Conservation (phyloP, 2,888 invertebrate species). For the Microctonus aethiopoides region DNA sequence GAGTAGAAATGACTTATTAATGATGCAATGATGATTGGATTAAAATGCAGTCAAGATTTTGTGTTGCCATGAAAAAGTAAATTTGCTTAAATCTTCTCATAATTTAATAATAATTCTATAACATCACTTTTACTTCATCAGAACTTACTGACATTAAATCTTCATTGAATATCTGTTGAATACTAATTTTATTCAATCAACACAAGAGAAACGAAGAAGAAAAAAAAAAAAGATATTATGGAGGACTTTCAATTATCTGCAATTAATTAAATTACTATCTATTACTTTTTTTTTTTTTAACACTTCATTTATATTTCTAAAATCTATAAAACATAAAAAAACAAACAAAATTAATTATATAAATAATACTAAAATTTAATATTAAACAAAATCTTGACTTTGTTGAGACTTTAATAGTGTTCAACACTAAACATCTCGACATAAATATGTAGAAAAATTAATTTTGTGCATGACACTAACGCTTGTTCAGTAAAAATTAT, state of each 20-base stretch:
- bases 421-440: slow-evolving; percentile 26
- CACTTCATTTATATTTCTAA: neutral
- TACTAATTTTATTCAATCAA: neutral
- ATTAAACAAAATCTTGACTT: slow-evolving; percentile 42
- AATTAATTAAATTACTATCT: too few relatives aligned
- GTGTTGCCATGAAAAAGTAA: slow-evolving; percentile 13
- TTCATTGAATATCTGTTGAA: neutral
- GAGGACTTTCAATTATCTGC: neutral
- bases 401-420: neutral
- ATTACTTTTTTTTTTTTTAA: too few relatives aligned
- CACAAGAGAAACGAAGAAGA: neutral
- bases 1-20: slow-evolving; percentile 33
- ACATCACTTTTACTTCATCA: neutral
- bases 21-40: slow-evolving; percentile 40
- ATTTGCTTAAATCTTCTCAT: neutral
- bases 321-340: neutral
- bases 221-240: neutral
- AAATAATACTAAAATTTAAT: slow-evolving; percentile 25
- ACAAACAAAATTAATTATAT: too few relatives aligned
- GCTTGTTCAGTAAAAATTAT: slow-evolving; percentile 33
- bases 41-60: slow-evolving; percentile 24
- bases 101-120: neutral
- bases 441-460: slow-evolving; percentile 33
- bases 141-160: neutral
- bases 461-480: slow-evolving; percentile 45